phyloP scores from a whole-genome alignment of 2,113 vertebrate genomes.

The Microcebus ravelobensis region DNA sequence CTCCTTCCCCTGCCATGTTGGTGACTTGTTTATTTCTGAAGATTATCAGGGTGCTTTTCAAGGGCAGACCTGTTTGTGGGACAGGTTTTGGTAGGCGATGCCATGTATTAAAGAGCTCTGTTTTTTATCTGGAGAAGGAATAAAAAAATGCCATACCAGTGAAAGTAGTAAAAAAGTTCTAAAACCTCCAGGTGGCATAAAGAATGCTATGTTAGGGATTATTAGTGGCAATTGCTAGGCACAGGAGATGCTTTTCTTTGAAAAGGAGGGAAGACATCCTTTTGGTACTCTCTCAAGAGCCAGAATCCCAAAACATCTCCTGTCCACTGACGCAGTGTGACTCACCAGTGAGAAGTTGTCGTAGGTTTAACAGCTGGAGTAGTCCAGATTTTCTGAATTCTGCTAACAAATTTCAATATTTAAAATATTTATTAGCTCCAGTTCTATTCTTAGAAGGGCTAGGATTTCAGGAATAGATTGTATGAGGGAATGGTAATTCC shows the following conservation, averaged over 20 bases:
- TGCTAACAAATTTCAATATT: background rate
- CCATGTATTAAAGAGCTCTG: background rate
- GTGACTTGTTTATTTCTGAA: slow-evolving; percentile 23
- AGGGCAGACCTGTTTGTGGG: background rate
- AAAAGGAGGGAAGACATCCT: background rate
- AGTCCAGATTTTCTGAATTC: slow-evolving; percentile 27
- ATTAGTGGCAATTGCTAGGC: background rate
- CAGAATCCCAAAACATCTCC: background rate
- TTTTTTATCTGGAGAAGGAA: background rate
- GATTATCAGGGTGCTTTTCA: background rate
- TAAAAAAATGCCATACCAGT: background rate
- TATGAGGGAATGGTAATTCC: background rate
- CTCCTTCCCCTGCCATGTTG: background rate
- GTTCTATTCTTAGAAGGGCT: background rate
- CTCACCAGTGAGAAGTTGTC: background rate
- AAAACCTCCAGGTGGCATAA: background rate
- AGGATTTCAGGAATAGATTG: background rate
- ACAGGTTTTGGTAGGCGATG: background rate
- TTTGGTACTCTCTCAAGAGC: background rate
- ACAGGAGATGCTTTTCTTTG: background rate
- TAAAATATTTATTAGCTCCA: slow-evolving; percentile 31
- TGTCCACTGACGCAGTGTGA: too few relatives aligned
- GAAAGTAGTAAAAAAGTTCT: background rate
- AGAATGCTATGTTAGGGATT: background rate
- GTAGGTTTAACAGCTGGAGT: background rate